These are phyloP conservation scores for Tauraco erythrolophus DNA, from an alignment of 2,113 vertebrate genomes.

Conservation along the genomic window DNA sequence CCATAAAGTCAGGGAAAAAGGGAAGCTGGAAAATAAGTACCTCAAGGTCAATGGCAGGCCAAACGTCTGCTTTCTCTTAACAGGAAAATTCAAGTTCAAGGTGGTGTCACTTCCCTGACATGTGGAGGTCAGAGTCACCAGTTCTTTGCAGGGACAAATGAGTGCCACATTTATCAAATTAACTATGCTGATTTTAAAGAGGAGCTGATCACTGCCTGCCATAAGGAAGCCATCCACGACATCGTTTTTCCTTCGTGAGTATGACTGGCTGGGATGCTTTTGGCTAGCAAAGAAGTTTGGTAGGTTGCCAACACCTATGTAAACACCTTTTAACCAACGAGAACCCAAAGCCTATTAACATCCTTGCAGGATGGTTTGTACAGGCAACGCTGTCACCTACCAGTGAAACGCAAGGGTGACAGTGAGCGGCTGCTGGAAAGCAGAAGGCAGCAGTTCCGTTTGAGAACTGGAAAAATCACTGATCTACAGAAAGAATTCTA, in stretches of 20 bases:
- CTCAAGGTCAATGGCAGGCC: background rate
- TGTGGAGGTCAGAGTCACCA: slow-evolving; percentile 81
- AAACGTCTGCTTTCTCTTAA: slow-evolving; percentile 12
- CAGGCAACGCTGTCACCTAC: background rate
- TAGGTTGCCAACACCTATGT: background rate
- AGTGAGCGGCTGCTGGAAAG: background rate
- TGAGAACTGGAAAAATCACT: background rate
- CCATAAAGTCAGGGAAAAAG: background rate
- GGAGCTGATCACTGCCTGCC: slow-evolving; percentile 83
- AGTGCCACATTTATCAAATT: slow-evolving; percentile 82
- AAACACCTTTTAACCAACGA: background rate
- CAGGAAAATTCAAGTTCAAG: slow-evolving; percentile 84
- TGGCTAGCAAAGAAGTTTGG: background rate
- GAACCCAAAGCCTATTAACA: background rate
- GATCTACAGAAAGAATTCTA: background rate
- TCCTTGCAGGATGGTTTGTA: background rate
- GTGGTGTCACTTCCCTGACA: slow-evolving; percentile 85
- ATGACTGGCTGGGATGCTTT: background rate
- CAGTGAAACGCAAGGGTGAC: background rate
- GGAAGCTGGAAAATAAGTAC: background rate
- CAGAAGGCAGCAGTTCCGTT: background rate
- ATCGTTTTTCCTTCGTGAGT: slow-evolving; percentile 86
- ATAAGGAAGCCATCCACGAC: slow-evolving; percentile 79
- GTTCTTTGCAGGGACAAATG: slow-evolving; percentile 84
- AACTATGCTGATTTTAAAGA: slow-evolving; percentile 81